Evolutionary conservation across 1,140 invertebrate genomes (phyloP).

Genomic region (Drosophila oshimai): DNA sequence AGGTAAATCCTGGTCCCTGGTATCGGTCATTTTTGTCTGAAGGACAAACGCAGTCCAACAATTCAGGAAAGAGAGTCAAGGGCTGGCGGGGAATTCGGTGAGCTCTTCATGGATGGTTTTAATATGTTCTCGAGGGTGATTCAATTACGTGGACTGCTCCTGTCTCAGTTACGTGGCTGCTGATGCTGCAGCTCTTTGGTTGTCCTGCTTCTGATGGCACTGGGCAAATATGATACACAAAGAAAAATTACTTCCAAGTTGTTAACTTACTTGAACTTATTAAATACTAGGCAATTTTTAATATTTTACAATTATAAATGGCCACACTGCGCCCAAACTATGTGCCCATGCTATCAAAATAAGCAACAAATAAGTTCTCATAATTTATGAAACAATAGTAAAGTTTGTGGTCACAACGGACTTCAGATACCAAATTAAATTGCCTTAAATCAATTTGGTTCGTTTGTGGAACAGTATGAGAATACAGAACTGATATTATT

Average conservation of each 20-base stretch:
- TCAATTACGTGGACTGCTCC: constrained; percentile 74
- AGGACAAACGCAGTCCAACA: constrained; percentile 68
- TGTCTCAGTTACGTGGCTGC: constrained; percentile 34
- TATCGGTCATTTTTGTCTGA: constrained; percentile 73
- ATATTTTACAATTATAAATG: background rate
- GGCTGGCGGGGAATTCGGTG: constrained; percentile 1
- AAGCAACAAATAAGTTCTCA: no score
- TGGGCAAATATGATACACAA: constrained; percentile 8
- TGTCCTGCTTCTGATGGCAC: constrained; percentile 2
- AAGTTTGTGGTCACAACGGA: no score
- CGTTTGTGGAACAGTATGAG: no score
- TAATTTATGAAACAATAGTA: no score
- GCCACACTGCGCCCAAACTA: no score
- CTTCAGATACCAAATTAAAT: no score
- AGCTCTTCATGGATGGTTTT: constrained; percentile 62
- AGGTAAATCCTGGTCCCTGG: constrained; percentile 49
- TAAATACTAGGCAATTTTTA: no score
- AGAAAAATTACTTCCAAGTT: no score
- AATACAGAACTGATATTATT: background rate
- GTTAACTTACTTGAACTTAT: no score
- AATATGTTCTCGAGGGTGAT: constrained; percentile 79
- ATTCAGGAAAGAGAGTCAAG: constrained; percentile 4
- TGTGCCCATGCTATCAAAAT: no score
- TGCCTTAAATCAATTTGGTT: no score
- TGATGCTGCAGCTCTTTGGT: constrained; percentile 56